Conservation (phyloP, 2,113 vertebrate genomes). For the Hemicordylus capensis region DNA sequence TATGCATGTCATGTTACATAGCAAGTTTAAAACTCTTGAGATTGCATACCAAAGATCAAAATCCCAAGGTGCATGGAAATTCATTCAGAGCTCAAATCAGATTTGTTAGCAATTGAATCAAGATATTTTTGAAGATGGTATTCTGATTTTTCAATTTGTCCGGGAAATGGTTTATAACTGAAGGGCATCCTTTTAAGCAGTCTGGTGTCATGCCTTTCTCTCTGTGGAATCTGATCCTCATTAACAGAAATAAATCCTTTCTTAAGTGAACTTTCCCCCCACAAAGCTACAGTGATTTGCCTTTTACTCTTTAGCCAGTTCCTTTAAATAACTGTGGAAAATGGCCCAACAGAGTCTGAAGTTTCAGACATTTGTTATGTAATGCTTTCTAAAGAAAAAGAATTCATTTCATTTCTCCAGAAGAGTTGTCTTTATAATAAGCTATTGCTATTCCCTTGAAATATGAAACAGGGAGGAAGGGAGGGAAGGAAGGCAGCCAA, state of each 20-base stretch:
- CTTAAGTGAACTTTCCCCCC: background rate
- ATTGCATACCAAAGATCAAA: background rate
- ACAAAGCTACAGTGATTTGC: background rate
- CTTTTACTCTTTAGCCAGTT: background rate
- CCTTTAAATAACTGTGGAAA: constrained; percentile 13
- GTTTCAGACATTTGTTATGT: background rate
- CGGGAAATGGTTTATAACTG: constrained; percentile 11
- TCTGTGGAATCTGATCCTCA: background rate
- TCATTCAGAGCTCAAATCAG: background rate
- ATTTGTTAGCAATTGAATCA: background rate
- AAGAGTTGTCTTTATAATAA: background rate
- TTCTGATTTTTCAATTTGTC: constrained; percentile 22
- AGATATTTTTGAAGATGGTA: background rate
- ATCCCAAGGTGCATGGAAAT: background rate
- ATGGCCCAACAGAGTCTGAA: background rate
- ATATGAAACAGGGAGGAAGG: too few species aligned
- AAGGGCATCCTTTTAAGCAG: background rate
- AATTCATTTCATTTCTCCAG: background rate
- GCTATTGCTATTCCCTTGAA: background rate
- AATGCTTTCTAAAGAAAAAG: background rate
- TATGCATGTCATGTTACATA: background rate
- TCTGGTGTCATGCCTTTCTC: constrained; percentile 11
- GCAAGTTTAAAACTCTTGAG: background rate
- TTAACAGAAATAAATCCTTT: constrained; percentile 3
- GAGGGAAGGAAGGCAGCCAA: background rate